A percentile compares a stretch with the other conserved stretches of the same genome.
Conservation (phyloP, 2,888 invertebrate genomes). For the Euspilapteryx auroguttella region DNA sequence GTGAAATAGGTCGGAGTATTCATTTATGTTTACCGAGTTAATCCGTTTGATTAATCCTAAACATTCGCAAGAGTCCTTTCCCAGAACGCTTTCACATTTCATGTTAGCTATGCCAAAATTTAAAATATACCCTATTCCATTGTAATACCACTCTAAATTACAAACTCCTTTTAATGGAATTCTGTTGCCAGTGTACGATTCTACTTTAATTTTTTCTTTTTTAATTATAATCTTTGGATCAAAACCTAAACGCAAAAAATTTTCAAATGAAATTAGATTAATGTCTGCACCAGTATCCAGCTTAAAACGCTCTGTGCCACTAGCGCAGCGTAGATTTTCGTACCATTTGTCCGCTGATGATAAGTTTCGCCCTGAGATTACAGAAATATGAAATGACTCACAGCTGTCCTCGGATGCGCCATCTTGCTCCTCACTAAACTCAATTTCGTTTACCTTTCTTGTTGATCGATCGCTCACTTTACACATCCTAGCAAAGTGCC, state of each 20-base stretch:
- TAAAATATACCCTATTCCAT: neutral
- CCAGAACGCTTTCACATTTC: neutral
- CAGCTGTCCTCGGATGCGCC: no score
- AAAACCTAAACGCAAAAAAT: neutral
- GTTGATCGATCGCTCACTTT: neutral
- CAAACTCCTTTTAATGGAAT: neutral
- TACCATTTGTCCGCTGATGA: neutral
- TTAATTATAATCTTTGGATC: neutral
- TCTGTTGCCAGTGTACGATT: neutral
- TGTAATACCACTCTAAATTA: neutral
- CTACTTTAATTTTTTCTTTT: neutral
- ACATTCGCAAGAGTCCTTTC: neutral
- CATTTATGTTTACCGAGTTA: slow-evolving; percentile 1
- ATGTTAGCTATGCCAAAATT: neutral
- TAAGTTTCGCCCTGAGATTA: neutral
- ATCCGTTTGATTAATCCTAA: neutral
- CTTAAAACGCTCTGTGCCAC: neutral
- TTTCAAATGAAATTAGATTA: neutral
- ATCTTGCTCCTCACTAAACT: neutral
- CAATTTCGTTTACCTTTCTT: no score
- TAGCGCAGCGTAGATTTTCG: neutral
- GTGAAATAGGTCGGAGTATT: slow-evolving; percentile 9
- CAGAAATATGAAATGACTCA: no score
- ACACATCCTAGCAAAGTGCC: neutral
- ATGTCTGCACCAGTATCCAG: neutral